Conservation (phyloP, 2,888 invertebrate species). For the Linnaemya tessellans region DNA sequence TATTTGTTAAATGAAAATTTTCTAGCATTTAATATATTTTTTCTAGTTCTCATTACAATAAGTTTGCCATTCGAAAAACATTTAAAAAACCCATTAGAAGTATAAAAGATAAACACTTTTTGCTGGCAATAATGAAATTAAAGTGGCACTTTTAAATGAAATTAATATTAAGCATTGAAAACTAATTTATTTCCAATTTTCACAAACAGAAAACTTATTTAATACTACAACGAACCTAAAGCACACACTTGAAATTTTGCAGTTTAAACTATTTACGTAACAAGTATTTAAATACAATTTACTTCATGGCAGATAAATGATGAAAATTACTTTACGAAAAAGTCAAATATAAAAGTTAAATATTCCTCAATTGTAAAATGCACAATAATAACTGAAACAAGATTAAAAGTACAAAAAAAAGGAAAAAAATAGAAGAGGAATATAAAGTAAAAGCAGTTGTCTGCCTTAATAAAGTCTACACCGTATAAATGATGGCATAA, state of each 20-base stretch:
- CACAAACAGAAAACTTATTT: conserved; percentile 30
- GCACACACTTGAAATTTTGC: conserved; percentile 28
- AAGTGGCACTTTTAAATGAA: conserved; percentile 47
- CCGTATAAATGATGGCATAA: conserved; percentile 65
- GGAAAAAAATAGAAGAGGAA: conserved; percentile 2
- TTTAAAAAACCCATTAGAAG: conserved; percentile 9
- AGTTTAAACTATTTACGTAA: conserved; percentile 35
- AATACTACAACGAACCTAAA: not conserved
- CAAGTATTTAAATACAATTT: conserved; percentile 14
- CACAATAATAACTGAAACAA: conserved; percentile 23
- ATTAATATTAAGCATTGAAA: conserved; percentile 38
- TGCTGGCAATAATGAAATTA: conserved; percentile 27
- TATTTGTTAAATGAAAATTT: not conserved
- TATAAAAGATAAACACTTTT: not conserved
- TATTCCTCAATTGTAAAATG: conserved; percentile 54
- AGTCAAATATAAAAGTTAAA: conserved; percentile 71
- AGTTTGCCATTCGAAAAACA: not conserved
- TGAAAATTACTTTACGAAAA: conserved; percentile 67
- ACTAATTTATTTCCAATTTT: conserved; percentile 50
- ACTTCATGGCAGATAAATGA: not conserved
- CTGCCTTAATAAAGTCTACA: conserved; percentile 26
- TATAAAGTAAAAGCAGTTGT: conserved; percentile 35
- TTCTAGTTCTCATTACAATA: too few relatives aligned
- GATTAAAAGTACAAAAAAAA: not conserved
- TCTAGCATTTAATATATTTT: too few relatives aligned